Percentiles rank a stretch among this genome's conserved stretches.
phyloP scores from a whole-genome alignment of 1,140 invertebrate genomes.

The Paraescarpia echinospica region DNA sequence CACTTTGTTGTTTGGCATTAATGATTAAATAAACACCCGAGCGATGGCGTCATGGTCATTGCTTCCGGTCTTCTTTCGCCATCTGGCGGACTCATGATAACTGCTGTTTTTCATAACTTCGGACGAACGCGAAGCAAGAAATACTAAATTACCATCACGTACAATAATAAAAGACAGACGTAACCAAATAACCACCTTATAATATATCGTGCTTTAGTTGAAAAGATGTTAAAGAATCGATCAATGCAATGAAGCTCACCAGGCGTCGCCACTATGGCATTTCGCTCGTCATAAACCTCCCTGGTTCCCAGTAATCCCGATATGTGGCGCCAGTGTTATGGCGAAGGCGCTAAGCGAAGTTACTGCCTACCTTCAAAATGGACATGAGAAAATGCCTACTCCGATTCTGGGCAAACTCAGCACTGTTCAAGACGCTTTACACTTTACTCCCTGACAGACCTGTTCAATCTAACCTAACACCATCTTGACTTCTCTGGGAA shows the following conservation, averaged over 20 bases:
- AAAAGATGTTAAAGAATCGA: not conserved
- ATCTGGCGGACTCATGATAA: not conserved
- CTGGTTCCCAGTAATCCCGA: not conserved
- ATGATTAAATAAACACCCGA: not conserved
- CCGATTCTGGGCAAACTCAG: too few relatives aligned
- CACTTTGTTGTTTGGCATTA: not conserved
- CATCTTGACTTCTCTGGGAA: too few relatives aligned
- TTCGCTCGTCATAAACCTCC: not conserved
- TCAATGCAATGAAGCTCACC: not conserved
- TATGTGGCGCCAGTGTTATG: not conserved
- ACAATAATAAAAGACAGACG: not conserved
- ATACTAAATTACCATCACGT: not conserved
- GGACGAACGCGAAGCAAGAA: not conserved
- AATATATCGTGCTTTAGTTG: not conserved
- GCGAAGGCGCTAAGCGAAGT: not conserved
- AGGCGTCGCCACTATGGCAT: not conserved
- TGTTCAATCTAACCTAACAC: too few relatives aligned
- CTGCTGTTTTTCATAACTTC: not conserved
- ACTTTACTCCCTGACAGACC: too few relatives aligned
- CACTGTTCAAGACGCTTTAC: too few relatives aligned
- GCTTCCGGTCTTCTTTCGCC: not conserved
- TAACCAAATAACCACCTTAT: not conserved
- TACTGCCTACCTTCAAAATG: too few relatives aligned
- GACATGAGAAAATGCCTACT: too few relatives aligned
- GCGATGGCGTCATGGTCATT: not conserved